Evolutionary conservation across 2,888 invertebrate species (phyloP).

Genomic region (Fragum sueziense): DNA sequence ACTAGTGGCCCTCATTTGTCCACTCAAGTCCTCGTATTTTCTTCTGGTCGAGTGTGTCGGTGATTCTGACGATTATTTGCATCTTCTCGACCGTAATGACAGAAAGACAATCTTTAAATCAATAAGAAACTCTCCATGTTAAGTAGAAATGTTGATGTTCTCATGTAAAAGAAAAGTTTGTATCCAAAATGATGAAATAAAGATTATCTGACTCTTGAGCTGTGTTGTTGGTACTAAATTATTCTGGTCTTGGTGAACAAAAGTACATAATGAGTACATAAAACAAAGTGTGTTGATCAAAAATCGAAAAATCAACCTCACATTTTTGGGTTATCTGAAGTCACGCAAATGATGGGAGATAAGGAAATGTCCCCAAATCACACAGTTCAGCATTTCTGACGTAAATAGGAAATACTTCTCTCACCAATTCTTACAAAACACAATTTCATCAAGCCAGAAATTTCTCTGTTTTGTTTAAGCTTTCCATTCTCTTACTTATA

Average conservation of each 20-base stretch:
- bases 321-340: neutral
- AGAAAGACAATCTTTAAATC: slow-evolving; percentile 11
- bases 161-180: neutral
- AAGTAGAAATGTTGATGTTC: neutral
- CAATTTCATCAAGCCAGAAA: too few species aligned
- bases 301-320: neutral
- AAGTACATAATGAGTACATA: neutral
- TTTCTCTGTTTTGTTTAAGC: too few species aligned
- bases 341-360: neutral
- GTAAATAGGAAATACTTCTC: neutral
- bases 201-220: neutral
- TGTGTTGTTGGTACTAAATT: neutral
- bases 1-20: neutral
- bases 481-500: too few species aligned
- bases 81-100: slow-evolving; percentile 17
- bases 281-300: neutral
- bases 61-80: slow-evolving; percentile 17
- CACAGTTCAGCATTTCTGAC: neutral
- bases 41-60: slow-evolving; percentile 13
- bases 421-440: too few species aligned
- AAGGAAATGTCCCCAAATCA: neutral
- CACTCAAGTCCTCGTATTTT: slow-evolving; percentile 4
- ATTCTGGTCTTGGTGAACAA: neutral
- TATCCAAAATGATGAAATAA: neutral
- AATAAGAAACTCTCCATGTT: slow-evolving; percentile 3